A percentile compares a stretch with the other conserved stretches of the same genome.
These are phyloP conservation scores for Umimayanthus chanpuru DNA, from an alignment of 92 coral and sea anemone genomes.

Conservation along the genomic window DNA sequence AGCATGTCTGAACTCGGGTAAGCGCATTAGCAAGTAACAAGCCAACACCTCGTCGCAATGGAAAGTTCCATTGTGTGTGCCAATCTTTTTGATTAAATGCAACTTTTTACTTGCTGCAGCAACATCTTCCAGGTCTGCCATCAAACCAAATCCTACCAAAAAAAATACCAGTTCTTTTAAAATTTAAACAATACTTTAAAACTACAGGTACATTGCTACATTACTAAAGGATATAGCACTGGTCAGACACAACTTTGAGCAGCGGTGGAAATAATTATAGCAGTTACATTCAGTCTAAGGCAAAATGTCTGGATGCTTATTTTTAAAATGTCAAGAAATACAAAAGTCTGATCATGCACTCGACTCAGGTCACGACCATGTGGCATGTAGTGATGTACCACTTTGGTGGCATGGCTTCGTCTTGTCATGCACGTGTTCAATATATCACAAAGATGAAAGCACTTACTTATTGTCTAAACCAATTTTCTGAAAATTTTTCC, in stretches of 20 bases:
- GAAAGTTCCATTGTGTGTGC: slow-evolving; percentile 95
- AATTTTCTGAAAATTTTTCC: too few relatives aligned
- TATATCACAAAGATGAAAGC: neutral
- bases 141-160: neutral
- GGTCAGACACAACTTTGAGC: neutral
- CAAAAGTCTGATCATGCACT: neutral
- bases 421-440: too few relatives aligned
- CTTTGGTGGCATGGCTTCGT: too few relatives aligned
- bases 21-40: slow-evolving; percentile 82
- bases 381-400: too few relatives aligned
- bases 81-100: slow-evolving; percentile 64
- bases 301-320: neutral
- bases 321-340: too few relatives aligned
- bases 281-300: neutral
- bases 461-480: neutral
- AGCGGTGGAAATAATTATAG: neutral
- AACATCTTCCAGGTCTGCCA: slow-evolving; percentile 45
- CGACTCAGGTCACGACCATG: too few relatives aligned
- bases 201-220: too few relatives aligned
- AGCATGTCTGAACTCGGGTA: slow-evolving; percentile 84
- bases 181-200: too few relatives aligned
- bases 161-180: neutral
- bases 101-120: slow-evolving; percentile 53
- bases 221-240: too few relatives aligned
- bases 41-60: slow-evolving; percentile 97